phyloP scores from a whole-genome alignment of 2,113 vertebrate species.

The Melierax canorus region DNA sequence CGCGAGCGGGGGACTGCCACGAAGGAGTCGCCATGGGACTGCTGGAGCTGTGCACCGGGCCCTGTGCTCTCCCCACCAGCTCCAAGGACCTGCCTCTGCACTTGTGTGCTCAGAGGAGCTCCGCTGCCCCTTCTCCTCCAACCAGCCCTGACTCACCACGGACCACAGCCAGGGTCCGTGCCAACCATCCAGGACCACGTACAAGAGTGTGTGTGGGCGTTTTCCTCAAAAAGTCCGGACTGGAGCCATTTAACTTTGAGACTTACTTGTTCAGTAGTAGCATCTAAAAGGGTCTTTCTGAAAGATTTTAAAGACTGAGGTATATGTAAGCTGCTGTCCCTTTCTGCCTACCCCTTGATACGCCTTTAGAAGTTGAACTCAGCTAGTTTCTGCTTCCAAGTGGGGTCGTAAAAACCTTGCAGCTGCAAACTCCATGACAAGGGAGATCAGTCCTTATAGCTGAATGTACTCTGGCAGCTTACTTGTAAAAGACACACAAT shows the following conservation, averaged over 20 bases:
- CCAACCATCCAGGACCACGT: background rate
- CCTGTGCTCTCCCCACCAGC: accelerated
- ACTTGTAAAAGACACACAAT: background rate
- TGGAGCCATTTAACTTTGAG: background rate
- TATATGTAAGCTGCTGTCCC: background rate
- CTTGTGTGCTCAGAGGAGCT: accelerated
- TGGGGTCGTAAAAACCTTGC: background rate
- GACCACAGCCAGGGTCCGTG: too few relatives aligned
- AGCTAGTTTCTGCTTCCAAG: background rate
- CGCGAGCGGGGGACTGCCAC: accelerated
- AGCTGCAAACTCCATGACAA: background rate
- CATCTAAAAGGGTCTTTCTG: background rate
- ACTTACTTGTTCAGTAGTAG: background rate
- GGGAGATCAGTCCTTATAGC: background rate
- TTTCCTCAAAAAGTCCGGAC: background rate
- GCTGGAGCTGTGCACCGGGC: background rate
- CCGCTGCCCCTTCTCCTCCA: background rate
- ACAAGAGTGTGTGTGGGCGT: accelerated
- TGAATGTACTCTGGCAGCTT: background rate
- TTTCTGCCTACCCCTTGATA: background rate
- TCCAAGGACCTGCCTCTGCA: background rate
- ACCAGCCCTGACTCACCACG: background rate
- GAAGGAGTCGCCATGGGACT: background rate
- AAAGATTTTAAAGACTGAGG: background rate
- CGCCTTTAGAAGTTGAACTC: background rate